Conservation (phyloP, 2,113 vertebrate genomes). For the Cathartes aura region DNA sequence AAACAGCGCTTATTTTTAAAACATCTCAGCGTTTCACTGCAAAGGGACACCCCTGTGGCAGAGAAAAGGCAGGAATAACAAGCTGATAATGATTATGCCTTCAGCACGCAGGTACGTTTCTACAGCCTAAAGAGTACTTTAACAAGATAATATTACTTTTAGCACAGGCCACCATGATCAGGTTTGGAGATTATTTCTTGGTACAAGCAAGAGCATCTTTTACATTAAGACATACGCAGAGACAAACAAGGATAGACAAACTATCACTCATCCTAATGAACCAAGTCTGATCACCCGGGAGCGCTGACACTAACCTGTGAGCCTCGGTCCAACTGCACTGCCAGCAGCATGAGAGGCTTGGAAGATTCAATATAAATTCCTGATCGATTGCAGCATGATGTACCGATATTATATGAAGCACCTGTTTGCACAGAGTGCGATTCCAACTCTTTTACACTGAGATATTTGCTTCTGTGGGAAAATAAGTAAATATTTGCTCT, state of each 20-base stretch:
- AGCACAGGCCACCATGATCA: not conserved
- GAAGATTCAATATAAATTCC: not conserved
- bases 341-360: not conserved
- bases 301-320: not conserved
- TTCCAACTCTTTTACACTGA: not conserved
- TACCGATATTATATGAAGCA: not conserved
- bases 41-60: not conserved
- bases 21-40: not conserved
- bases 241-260: not conserved
- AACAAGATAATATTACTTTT: not conserved
- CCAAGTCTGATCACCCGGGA: not conserved
- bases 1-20: not conserved
- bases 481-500: conserved; percentile 58
- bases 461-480: conserved; percentile 37
- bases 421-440: not conserved
- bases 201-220: not conserved
- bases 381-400: not conserved
- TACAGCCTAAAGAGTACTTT: not conserved
- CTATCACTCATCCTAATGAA: not conserved
- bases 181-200: not conserved
- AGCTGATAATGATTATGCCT: not conserved
- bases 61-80: not conserved
- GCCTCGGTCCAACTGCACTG: not conserved
- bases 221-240: not conserved
- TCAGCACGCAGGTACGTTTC: not conserved